phyloP scores from a whole-genome alignment of 2,888 invertebrate genomes.

The Geotrupes spiniger region DNA sequence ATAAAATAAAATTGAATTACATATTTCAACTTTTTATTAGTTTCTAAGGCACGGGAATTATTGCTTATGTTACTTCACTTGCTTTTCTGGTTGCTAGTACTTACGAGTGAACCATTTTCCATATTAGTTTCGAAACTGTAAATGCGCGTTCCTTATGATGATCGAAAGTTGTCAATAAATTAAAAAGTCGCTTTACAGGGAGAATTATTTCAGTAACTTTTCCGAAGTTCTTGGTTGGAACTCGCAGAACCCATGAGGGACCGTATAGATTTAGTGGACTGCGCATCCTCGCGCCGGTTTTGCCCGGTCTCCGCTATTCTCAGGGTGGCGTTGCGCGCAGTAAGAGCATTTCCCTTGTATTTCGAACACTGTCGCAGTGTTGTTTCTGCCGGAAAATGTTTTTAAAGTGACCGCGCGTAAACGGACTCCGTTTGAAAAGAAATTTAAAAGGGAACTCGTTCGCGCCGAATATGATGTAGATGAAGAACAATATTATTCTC shows the following conservation, averaged over 20 bases:
- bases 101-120: constrained; percentile 1
- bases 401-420: constrained; percentile 26
- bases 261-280: constrained; percentile 33
- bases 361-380: constrained; percentile 27
- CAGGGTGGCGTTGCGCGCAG: constrained; percentile 35
- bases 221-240: constrained; percentile 26
- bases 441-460: too few relatives aligned
- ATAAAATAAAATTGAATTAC: too few relatives aligned
- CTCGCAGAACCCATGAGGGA: constrained; percentile 27
- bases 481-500: not conserved
- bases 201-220: constrained; percentile 24
- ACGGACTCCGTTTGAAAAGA: not conserved
- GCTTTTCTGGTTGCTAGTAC: too few relatives aligned
- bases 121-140: constrained; percentile 7
- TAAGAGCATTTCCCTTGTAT: constrained; percentile 30
- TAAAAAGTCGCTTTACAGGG: too few relatives aligned
- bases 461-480: not conserved
- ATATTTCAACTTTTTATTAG: too few relatives aligned
- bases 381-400: constrained; percentile 26
- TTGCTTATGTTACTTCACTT: too few relatives aligned
- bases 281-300: constrained; percentile 31
- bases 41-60: too few relatives aligned
- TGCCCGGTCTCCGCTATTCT: constrained; percentile 33
- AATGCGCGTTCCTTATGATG: too few relatives aligned
- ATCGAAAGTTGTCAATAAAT: too few relatives aligned